Evolutionary conservation across 2,888 invertebrate genomes (phyloP).

Genomic region (Nowickia ferox): DNA sequence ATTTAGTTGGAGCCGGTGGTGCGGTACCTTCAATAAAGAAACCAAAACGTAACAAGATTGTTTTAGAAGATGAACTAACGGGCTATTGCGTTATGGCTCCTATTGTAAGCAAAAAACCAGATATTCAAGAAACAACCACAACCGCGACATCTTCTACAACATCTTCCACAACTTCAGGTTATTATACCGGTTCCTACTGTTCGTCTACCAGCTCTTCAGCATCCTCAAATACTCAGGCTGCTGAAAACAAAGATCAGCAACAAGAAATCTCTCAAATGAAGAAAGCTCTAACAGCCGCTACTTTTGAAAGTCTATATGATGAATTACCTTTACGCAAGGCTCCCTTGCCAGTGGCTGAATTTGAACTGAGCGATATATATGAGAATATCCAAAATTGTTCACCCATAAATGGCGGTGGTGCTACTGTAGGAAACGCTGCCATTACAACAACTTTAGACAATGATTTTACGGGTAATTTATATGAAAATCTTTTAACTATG

Average conservation of each 20-base stretch:
- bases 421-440: conserved; percentile 18
- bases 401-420: conserved; percentile 49
- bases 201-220: conserved; percentile 75
- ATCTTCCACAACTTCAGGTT: conserved; percentile 78
- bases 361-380: conserved; percentile 79
- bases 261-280: background rate
- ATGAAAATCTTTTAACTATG: conserved; percentile 80
- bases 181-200: conserved; percentile 77
- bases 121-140: conserved; percentile 25
- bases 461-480: conserved; percentile 77
- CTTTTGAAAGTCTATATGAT: conserved; percentile 53
- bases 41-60: conserved; percentile 76
- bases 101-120: conserved; percentile 75
- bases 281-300: background rate
- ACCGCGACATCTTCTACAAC: conserved; percentile 69
- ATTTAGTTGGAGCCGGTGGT: conserved; percentile 81
- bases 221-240: conserved; percentile 75
- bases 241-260: conserved; percentile 51
- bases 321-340: conserved; percentile 50
- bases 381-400: conserved; percentile 76
- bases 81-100: conserved; percentile 83
- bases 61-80: conserved; percentile 80
- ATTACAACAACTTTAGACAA: conserved; percentile 47
- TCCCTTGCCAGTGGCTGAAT: conserved; percentile 70
- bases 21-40: conserved; percentile 74